A percentile compares a stretch with the other conserved stretches of the same genome.
phyloP scores from a whole-genome alignment of 2,888 invertebrate species.

The Dusona sp. region DNA sequence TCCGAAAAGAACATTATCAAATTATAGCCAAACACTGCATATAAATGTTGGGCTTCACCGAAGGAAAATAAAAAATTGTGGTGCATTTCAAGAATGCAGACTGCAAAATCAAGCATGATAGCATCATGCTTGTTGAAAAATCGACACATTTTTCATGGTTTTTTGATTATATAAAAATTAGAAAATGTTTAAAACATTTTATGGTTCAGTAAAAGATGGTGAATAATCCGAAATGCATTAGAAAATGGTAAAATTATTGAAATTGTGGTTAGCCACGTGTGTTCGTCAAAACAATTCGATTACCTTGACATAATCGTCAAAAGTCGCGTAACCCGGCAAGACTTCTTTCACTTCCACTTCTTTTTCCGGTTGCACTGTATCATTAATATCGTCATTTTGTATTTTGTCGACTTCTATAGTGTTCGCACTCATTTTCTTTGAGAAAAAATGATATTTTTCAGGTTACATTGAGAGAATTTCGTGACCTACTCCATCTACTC shows the following conservation, averaged over 20 bases:
- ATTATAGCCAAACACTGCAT: no score
- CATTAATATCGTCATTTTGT: conserved; percentile 29
- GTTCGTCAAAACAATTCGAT: conserved; percentile 39
- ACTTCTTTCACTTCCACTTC: conserved; percentile 70
- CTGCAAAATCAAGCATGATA: no score
- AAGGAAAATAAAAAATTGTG: no score
- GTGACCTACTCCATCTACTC: neutral
- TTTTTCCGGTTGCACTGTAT: conserved; percentile 25
- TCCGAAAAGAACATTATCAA: no score
- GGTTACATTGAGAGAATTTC: conserved; percentile 46
- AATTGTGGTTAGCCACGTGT: conserved; percentile 57
- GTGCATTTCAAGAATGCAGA: no score
- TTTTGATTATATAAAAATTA: neutral
- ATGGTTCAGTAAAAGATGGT: neutral
- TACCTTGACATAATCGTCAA: conserved; percentile 84
- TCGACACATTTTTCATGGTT: neutral
- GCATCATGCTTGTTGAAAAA: no score
- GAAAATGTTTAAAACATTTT: neutral
- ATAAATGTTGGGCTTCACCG: no score
- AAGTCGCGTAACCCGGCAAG: conserved; percentile 80
- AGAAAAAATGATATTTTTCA: conserved; percentile 36
- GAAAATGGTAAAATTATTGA: neutral
- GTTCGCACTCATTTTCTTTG: conserved; percentile 54
- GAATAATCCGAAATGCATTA: no score
- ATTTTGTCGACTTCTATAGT: conserved; percentile 36